These are phyloP conservation scores for Doris montereyensis DNA, from an alignment of 2,888 invertebrate species.

Conservation along the genomic window DNA sequence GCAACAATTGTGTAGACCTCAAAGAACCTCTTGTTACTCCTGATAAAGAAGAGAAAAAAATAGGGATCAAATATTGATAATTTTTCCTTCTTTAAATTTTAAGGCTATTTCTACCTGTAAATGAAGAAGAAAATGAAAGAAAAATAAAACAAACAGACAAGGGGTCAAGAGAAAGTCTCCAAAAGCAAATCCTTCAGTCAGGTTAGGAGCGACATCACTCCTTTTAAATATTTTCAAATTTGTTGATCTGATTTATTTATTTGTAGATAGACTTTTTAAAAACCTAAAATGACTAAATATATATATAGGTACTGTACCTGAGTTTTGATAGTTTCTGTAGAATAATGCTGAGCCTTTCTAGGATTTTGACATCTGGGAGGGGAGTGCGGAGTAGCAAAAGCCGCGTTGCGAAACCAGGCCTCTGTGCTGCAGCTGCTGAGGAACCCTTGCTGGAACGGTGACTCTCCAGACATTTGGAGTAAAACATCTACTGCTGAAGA, in stretches of 20 bases:
- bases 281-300: too few species aligned
- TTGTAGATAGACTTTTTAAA: too few species aligned
- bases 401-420: conserved; percentile 67
- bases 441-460: conserved; percentile 63
- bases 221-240: too few species aligned
- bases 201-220: too few species aligned
- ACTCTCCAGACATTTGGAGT: conserved; percentile 70
- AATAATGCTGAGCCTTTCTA: conserved; percentile 70
- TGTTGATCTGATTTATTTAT: too few species aligned
- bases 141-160: too few species aligned
- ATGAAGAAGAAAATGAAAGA: too few species aligned
- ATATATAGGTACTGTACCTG: conserved; percentile 49
- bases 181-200: too few species aligned
- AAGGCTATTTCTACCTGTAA: too few species aligned
- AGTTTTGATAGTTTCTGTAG: conserved; percentile 71
- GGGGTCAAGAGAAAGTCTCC: too few species aligned
- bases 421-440: conserved; percentile 69
- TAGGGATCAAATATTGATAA: too few species aligned
- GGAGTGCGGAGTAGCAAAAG: conserved; percentile 67
- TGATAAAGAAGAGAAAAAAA: conserved; percentile 50
- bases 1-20: conserved; percentile 69
- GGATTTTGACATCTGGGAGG: conserved; percentile 60
- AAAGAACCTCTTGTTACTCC: conserved; percentile 69
- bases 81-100: too few species aligned
- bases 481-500: conserved; percentile 66